Evolutionary conservation across 2,888 invertebrate species (phyloP).

Genomic region (Therioaphis trifolii): DNA sequence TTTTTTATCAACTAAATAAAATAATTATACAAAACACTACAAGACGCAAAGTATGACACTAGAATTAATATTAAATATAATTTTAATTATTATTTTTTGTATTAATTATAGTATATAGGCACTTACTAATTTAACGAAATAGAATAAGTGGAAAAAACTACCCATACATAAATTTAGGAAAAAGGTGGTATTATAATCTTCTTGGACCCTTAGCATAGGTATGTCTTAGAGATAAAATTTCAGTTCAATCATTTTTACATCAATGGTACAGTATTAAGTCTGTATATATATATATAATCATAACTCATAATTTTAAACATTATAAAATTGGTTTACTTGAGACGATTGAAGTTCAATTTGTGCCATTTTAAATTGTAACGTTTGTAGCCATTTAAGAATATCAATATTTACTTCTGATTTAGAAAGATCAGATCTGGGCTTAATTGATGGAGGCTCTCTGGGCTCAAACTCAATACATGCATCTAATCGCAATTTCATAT

Average conservation of each 20-base stretch:
- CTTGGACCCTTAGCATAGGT: no score
- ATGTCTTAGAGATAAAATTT: not conserved
- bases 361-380: slow-evolving; percentile 97
- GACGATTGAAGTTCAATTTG: slow-evolving; percentile 94
- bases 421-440: slow-evolving; percentile 68
- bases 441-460: slow-evolving; percentile 68
- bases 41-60: no score
- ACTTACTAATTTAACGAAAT: no score
- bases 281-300: not conserved
- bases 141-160: no score
- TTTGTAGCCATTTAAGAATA: slow-evolving; percentile 85
- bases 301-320: slow-evolving; percentile 71
- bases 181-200: no score
- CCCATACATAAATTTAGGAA: no score
- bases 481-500: slow-evolving; percentile 87
- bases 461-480: slow-evolving; percentile 85
- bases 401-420: slow-evolving; percentile 68
- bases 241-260: not conserved
- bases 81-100: no score
- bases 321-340: slow-evolving; percentile 90
- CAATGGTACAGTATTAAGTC: not conserved
- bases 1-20: no score
- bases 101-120: no score
- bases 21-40: no score
- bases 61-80: no score